A percentile compares a stretch with the other conserved stretches of the same genome.
These are phyloP conservation scores for Dicyrtoma fusca DNA, from an alignment of 2,888 invertebrate species.

Conservation along the genomic window DNA sequence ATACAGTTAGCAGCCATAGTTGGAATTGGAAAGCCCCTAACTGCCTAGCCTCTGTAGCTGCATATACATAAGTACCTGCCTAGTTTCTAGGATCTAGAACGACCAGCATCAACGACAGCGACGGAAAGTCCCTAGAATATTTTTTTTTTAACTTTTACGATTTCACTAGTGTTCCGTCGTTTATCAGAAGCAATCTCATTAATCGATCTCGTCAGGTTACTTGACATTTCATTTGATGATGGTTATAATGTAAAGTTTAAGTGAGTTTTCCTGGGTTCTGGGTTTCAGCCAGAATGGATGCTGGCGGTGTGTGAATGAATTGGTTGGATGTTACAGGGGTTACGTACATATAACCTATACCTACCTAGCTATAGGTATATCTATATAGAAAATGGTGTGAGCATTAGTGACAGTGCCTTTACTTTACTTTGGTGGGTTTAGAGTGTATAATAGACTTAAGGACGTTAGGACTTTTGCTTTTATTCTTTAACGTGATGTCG, in stretches of 20 bases:
- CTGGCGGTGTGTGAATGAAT: too few species aligned
- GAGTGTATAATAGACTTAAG: background rate
- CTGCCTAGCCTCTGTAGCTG: too few species aligned
- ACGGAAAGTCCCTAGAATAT: too few species aligned
- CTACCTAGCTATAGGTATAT: background rate
- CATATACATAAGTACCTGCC: too few species aligned
- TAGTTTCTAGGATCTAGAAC: too few species aligned
- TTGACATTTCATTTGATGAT: conserved; percentile 39
- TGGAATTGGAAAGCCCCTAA: too few species aligned
- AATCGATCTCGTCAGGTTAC: conserved; percentile 37
- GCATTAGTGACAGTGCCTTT: background rate
- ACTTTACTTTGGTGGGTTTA: too few species aligned
- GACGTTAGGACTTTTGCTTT: background rate
- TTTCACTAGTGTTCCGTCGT: background rate
- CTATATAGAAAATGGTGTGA: background rate
- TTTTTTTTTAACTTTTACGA: conserved; percentile 8
- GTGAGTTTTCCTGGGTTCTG: conserved; percentile 21
- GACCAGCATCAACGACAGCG: too few species aligned
- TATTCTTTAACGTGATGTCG: conserved; percentile 3
- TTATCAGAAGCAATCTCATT: conserved; percentile 34
- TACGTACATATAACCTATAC: too few species aligned
- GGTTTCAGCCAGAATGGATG: background rate
- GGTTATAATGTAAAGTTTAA: conserved; percentile 26
- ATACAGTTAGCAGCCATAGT: too few species aligned
- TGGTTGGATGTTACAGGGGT: too few species aligned